Conservation (phyloP, 1,140 invertebrate species). For the Sminthurides bifidus region DNA sequence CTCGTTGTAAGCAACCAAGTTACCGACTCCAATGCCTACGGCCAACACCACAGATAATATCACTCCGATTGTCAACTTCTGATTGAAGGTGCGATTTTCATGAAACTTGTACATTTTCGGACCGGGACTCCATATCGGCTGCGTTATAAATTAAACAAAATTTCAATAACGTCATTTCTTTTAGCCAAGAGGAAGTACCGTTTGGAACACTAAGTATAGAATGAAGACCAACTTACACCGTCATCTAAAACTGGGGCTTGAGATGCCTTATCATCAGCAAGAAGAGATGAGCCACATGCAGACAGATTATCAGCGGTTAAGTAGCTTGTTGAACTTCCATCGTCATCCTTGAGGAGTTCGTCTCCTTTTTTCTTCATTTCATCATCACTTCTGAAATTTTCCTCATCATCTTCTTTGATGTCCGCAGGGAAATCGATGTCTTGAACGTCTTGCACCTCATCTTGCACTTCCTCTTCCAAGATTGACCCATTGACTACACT, state of each 20-base stretch:
- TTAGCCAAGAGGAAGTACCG: background rate
- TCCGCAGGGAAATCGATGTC: background rate
- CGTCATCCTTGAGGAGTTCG: background rate
- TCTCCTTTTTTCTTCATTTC: conserved; percentile 7
- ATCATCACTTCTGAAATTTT: background rate
- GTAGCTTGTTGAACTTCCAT: background rate
- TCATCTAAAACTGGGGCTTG: conserved; percentile 28
- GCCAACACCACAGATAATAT: conserved; percentile 25
- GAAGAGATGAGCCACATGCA: background rate
- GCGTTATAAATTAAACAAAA: conserved; percentile 1
- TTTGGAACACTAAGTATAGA: background rate
- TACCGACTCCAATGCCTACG: conserved; percentile 28
- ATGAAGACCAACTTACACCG: conserved; percentile 21
- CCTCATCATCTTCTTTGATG: background rate
- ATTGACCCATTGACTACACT: conserved; percentile 14
- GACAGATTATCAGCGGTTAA: conserved; percentile 8
- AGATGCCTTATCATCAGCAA: conserved; percentile 16
- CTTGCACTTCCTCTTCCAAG: conserved; percentile 10
- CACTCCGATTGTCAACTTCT: conserved; percentile 30
- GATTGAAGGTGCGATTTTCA: conserved; percentile 28
- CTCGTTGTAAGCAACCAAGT: conserved; percentile 30
- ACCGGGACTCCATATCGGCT: conserved; percentile 31
- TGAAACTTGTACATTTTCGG: conserved; percentile 25
- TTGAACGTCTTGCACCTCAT: background rate
- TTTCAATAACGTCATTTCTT: background rate